A percentile compares a stretch with the other conserved stretches of the same genome.
Evolutionary conservation across 2,888 invertebrate genomes (phyloP).

Genomic region (Cenopis cana): DNA sequence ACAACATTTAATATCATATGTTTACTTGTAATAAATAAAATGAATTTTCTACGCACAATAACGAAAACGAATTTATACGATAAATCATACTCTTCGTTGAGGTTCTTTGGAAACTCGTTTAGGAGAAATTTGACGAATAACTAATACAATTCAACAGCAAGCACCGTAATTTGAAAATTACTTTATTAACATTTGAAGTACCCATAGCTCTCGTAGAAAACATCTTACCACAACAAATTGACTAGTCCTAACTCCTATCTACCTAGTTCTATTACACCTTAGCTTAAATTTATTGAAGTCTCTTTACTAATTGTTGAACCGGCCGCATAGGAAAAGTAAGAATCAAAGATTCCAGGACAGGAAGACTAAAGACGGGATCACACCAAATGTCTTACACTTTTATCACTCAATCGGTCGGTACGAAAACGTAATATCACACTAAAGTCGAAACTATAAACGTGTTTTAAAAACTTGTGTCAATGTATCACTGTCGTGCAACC

Average conservation of each 20-base stretch:
- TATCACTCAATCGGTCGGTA: conserved; percentile 61
- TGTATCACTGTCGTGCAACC: conserved; percentile 70
- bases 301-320: conserved; percentile 75
- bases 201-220: conserved; percentile 80
- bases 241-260: conserved; percentile 82
- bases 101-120: conserved; percentile 66
- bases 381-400: conserved; percentile 57
- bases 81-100: conserved; percentile 72
- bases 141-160: conserved; percentile 77
- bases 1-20: conserved; percentile 40
- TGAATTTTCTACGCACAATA: conserved; percentile 53
- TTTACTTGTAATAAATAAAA: conserved; percentile 50
- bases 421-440: conserved; percentile 60
- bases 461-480: conserved; percentile 52
- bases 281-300: conserved; percentile 76
- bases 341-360: conserved; percentile 56
- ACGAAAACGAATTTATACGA: conserved; percentile 54
- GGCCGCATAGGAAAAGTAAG: conserved; percentile 73
- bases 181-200: conserved; percentile 71
- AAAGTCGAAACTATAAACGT: conserved; percentile 51
- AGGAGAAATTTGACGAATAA: conserved; percentile 62
- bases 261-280: conserved; percentile 68
- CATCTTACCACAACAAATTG: conserved; percentile 81
- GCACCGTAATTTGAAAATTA: conserved; percentile 77
- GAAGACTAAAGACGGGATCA: conserved; percentile 56